These are phyloP conservation scores for Girardinichthys multiradiatus DNA, from an alignment of 2,113 vertebrate species.

Conservation along the genomic window DNA sequence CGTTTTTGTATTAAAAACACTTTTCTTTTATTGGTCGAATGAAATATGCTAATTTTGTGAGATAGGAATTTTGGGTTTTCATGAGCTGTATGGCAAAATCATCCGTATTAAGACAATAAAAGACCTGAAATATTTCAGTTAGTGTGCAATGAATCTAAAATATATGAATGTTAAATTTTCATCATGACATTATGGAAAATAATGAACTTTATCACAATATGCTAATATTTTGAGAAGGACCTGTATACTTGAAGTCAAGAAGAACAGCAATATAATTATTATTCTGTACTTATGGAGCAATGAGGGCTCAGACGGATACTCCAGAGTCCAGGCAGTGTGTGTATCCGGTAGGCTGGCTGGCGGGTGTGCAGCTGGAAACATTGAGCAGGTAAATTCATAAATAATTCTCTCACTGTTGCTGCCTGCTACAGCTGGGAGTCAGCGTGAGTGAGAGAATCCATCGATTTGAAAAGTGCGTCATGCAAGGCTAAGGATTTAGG, in stretches of 20 bases:
- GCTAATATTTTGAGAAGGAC: too few species aligned
- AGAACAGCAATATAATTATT: slow-evolving; percentile 9
- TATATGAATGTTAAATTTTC: too few species aligned
- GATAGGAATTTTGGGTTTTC: too few species aligned
- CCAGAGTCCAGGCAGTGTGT: slow-evolving; percentile 21
- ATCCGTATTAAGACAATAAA: too few species aligned
- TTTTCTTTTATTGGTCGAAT: too few species aligned
- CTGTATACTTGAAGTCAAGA: slow-evolving; percentile 2
- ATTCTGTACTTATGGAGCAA: slow-evolving; percentile 24
- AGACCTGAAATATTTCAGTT: too few species aligned
- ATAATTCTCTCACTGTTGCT: slow-evolving; percentile 55
- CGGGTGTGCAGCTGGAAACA: slow-evolving; percentile 36
- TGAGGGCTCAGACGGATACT: slow-evolving; percentile 21
- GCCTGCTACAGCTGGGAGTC: slow-evolving; percentile 41
- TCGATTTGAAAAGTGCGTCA: slow-evolving; percentile 40
- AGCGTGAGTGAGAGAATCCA: slow-evolving; percentile 37
- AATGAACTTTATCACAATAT: too few species aligned
- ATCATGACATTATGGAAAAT: too few species aligned
- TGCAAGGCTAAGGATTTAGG: slow-evolving; percentile 19
- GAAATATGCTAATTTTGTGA: too few species aligned
- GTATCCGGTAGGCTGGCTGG: slow-evolving; percentile 32
- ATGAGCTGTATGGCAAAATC: too few species aligned
- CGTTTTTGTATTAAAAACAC: too few species aligned
- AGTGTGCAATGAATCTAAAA: too few species aligned
- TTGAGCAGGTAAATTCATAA: slow-evolving; percentile 57